A percentile compares a stretch with the other conserved stretches of the same genome.
Conservation (phyloP, 2,113 vertebrate species). For the Hippocampus zosterae region DNA sequence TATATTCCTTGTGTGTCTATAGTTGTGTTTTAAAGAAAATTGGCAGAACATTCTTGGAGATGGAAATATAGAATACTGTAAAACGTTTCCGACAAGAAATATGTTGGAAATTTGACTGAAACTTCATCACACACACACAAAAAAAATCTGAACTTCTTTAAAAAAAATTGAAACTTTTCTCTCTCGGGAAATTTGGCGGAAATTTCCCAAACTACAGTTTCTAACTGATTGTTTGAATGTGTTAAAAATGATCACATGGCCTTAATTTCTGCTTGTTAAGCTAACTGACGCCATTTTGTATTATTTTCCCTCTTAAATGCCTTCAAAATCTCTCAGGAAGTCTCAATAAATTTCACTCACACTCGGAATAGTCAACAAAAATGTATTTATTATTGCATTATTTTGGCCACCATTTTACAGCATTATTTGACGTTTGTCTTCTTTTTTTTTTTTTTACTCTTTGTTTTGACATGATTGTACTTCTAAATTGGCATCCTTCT, state of each 20-base stretch:
- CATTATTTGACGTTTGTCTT: neutral
- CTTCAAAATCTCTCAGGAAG: conserved; percentile 6
- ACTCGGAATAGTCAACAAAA: neutral
- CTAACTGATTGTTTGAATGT: neutral
- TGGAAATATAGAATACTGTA: too few relatives aligned
- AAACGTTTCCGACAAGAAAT: too few relatives aligned
- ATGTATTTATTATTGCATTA: neutral
- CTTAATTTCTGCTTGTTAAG: neutral
- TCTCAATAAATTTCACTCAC: neutral
- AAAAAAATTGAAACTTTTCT: neutral
- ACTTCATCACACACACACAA: too few relatives aligned
- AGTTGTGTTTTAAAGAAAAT: neutral
- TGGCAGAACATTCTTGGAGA: neutral
- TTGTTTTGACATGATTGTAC: neutral
- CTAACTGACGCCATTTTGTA: neutral
- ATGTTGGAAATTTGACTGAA: neutral
- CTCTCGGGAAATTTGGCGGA: neutral
- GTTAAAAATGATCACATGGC: neutral
- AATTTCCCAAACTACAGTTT: neutral
- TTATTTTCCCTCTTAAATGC: neutral
- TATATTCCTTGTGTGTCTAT: neutral
- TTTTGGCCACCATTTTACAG: neutral
- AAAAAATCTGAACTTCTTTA: too few relatives aligned
- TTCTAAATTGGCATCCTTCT: neutral
- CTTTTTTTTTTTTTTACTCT: neutral